Evolutionary conservation across 2,888 invertebrate species (phyloP).

Genomic region (Clostera curtula): DNA sequence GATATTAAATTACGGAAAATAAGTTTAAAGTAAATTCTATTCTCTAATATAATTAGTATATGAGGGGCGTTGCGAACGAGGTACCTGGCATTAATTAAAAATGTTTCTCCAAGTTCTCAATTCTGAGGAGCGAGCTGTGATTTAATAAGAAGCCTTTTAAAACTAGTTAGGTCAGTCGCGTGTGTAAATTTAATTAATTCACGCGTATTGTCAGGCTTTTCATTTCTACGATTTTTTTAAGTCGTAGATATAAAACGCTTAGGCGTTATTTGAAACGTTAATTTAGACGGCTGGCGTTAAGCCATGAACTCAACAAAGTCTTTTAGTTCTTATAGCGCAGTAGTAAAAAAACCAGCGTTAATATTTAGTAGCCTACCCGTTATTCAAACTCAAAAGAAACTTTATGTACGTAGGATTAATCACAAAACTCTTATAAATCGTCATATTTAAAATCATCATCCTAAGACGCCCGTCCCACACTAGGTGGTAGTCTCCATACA

Average conservation of each 20-base stretch:
- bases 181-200: constrained; percentile 37
- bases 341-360: too few species aligned
- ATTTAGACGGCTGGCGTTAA: background rate
- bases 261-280: background rate
- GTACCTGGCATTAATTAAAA: constrained; percentile 35
- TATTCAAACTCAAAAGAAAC: too few species aligned
- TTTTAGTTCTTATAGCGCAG: too few species aligned
- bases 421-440: too few species aligned
- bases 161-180: constrained; percentile 27
- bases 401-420: too few species aligned
- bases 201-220: constrained; percentile 17
- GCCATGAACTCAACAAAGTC: too few species aligned
- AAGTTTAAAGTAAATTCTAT: constrained; percentile 4
- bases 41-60: constrained; percentile 13
- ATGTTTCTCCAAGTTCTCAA: constrained; percentile 22
- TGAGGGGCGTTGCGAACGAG: constrained; percentile 6
- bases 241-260: background rate
- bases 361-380: too few species aligned
- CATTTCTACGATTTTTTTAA: constrained; percentile 1
- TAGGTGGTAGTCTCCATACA: too few species aligned
- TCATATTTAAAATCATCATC: too few species aligned
- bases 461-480: too few species aligned
- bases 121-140: constrained; percentile 24
- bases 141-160: constrained; percentile 34
- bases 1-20: constrained; percentile 2